phyloP scores from a whole-genome alignment of 2,113 vertebrate genomes.

The Pelusios castaneus region DNA sequence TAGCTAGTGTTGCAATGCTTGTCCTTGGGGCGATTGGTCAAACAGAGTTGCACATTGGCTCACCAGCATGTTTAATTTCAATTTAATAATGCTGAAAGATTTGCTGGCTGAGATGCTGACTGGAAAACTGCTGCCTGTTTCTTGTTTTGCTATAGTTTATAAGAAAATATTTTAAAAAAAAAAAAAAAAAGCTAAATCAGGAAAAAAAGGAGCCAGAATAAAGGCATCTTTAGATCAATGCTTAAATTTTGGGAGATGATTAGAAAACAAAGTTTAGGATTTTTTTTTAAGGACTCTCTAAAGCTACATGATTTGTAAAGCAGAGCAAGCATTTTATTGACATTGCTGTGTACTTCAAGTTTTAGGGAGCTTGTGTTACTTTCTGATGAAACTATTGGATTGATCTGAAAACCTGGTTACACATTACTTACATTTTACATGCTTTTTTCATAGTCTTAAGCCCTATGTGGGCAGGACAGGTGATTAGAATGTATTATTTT shows the following conservation, averaged over 20 bases:
- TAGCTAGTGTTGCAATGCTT: background rate
- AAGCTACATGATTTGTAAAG: background rate
- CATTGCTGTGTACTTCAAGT: background rate
- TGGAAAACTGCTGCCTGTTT: constrained; percentile 29
- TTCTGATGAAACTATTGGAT: background rate
- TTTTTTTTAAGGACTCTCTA: background rate
- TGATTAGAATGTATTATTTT: background rate
- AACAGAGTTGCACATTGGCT: background rate
- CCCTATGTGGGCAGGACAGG: background rate
- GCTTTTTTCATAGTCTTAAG: background rate
- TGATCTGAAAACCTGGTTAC: background rate
- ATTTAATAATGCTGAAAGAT: constrained; percentile 64
- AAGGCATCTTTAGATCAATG: background rate
- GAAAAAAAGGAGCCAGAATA: background rate
- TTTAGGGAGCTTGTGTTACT: background rate
- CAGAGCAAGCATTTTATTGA: background rate
- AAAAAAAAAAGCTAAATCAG: background rate
- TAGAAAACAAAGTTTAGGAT: background rate
- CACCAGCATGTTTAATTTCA: constrained; percentile 66
- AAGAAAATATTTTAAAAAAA: background rate
- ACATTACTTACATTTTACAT: background rate
- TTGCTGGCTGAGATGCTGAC: background rate
- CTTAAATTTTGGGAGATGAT: background rate
- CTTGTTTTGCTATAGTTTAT: constrained; percentile 1
- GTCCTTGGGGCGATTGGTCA: constrained; percentile 58